A percentile compares a stretch with the other conserved stretches of the same genome.
Conservation (phyloP, 1,140 invertebrate species). For the Drosophila virilis region DNA sequence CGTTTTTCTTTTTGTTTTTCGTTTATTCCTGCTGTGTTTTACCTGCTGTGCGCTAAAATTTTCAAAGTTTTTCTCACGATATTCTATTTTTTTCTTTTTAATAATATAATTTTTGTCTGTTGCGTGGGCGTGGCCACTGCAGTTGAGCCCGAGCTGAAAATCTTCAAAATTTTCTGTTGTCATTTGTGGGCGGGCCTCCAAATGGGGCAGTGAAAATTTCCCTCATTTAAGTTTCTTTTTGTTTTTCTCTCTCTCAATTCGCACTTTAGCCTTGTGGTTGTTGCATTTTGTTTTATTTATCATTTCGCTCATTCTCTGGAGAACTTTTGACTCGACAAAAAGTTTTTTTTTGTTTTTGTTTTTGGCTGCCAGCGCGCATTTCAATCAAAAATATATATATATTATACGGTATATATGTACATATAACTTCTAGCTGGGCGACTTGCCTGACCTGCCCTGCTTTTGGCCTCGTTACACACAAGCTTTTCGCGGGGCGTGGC, state of each 20-base stretch:
- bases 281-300: slow-evolving; percentile 10
- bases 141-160: background rate
- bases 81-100: slow-evolving; percentile 9
- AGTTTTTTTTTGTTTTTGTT: slow-evolving; percentile 31
- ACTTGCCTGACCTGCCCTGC: slow-evolving; percentile 13
- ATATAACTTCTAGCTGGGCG: background rate
- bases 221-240: slow-evolving; percentile 27
- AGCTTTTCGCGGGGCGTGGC: slow-evolving; percentile 36
- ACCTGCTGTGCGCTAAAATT: slow-evolving; percentile 51
- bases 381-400: slow-evolving; percentile 52
- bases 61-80: slow-evolving; percentile 14
- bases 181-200: background rate
- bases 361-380: slow-evolving; percentile 48
- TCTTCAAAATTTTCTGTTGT: background rate
- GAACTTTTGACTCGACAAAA: slow-evolving; percentile 46
- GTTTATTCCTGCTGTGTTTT: slow-evolving; percentile 23
- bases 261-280: slow-evolving; percentile 10
- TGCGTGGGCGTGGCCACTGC: slow-evolving; percentile 41
- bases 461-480: slow-evolving; percentile 32
- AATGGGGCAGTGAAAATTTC: too few species aligned
- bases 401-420: slow-evolving; percentile 10
- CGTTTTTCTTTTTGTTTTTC: slow-evolving; percentile 11
- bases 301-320: slow-evolving; percentile 12
- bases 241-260: background rate
- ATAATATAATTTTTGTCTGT: slow-evolving; percentile 10